Base-by-base conservation (phyloP, 2,888 invertebrate genomes). In the Lycaena phlaeas region DNA sequence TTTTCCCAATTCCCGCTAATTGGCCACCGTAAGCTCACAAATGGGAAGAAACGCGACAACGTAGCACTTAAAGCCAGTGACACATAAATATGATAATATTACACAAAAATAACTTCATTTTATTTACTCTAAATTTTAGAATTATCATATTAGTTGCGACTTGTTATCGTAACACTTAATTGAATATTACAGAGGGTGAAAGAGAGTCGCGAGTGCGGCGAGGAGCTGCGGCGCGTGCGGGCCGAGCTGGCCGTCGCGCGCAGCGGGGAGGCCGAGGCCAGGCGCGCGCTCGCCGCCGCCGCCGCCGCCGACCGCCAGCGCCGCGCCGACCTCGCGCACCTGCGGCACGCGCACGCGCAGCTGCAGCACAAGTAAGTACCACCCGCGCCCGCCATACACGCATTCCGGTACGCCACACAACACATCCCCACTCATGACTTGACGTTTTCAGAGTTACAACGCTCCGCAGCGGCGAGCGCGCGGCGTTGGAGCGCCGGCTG, bases 331-430 rank as follows among this genome's bases (percentile, higher is more conserved):
- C 86, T 93, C 59, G 84, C 87, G 42, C 90, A 91, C 59, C 88
- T 95, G 66, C 93, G 93, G 76, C 91, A 93, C 64, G 94, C 95
- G 64, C 92, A 95, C 68, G 95, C 96, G 58, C 92, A 92, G 64
- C 82, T 96, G 56, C 96, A 96, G 67, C 91, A 90, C 67, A 93
- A 93, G 91, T 91, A 57, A 72, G 86, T n/a, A n/a, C n/a, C n/a
- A n/a, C n/a, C n/a, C n/a, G n/a, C n/a, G n/a, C n/a, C n/a, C n/a
- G n/a, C n/a, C n/a, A n/a, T n/a, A n/a, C n/a, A n/a, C n/a, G n/a
- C n/a, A n/a, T n/a, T n/a, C 5, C 2, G 30, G 15, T 30, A 26
- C 2, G n/a, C 10, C 27, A 18, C 18, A n/a, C 4, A 38, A 14
- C 7, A 7, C 17, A 31, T 15, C 15, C 3, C 12, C 11, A 28